Evolutionary conservation across 2,113 vertebrate species (phyloP), one percentile per base, ranked within the genome.

Genomic region (Suncus etruscus): DNA sequence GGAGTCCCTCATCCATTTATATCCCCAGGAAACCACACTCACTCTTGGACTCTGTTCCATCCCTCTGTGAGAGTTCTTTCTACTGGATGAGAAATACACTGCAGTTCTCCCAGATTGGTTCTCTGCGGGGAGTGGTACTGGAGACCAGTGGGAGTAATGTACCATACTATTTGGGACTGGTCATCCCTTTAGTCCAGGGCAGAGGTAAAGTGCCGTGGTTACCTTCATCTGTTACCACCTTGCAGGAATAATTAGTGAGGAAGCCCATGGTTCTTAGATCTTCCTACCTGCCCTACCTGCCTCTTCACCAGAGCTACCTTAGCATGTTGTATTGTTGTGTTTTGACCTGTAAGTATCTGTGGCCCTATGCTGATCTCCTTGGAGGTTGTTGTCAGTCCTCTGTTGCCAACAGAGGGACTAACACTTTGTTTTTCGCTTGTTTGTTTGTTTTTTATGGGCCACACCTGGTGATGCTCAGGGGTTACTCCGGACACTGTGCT

Each of bases 291-390:
- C 22, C 25, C 58, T 83, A 82, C 54, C 25, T 1, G 9, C 24
- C 11, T 80, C 65, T 51, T 85, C 16, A 66, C 29, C 25, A 39
- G 74, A 76, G n/a, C 69, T 66, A 72, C 61, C 31, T 88, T 92
- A 80, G 73, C n/a, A 39, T 2, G 18, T 51, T 54, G 3, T 83
- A 27, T 63, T 47, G 11, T 31, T 83, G 68, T 58, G 8, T 69
- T 85, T 87, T 85, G 54, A 79, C 86, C 75, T 69, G 83, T 75
- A 5, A 39, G 39, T 39, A 63, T 77, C 91, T 94, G 93, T 45
- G 58, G 32, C 32, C 54, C 74, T 83, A 22, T 29, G 68, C 54
- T 68, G 45, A 47, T 69, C 78, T 89, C 66, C 82, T 90, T 79
- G 32, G 86, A 70, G 31, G 48, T 32, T 6, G 66, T 12, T 8